Base-by-base conservation (phyloP, 2,113 vertebrate genomes). In the Aplodontia rufa region DNA sequence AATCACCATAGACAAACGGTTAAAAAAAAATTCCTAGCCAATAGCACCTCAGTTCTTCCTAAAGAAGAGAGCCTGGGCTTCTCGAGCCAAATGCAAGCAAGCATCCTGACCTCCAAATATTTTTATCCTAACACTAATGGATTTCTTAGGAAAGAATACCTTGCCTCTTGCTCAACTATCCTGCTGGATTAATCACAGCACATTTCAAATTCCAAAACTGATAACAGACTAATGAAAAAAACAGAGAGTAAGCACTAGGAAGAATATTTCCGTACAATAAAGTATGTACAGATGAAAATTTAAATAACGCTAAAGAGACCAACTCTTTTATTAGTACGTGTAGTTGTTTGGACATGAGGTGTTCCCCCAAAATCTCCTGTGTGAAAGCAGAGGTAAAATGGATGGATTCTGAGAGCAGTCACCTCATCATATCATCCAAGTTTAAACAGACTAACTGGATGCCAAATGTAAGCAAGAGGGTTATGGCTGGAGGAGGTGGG, bases 11-110 rank as follows among this genome's bases (percentile, higher is more conserved):
- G 66, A 51, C 53, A 10, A 1, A 49, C 49, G 8, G 96, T 94
- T 92, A 86, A n/a, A 80, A 84, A 84, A 94, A 90, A 86, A 69
- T 95, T 86, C 93, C 81, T 95, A 75, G 12, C 93, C 17, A 2
- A 78, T 17, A 72, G 51, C 74, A 87, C 69, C 94, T 76, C 20
- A 74, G 45, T 53, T 88, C 91, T 30, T 51, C 66, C 94, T n/a
- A 10, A 85, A 62, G 1, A 9, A 8, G 13, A 42, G 47, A 40
- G 51, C 62, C 58, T 11, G 71, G 62, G 16, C n/a, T 93, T 97
- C 93, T 89, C 68, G 37, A 81, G 42, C 55, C 53, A 90, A 79
- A 90, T 79, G 26, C 22, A 97, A 81, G 14, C 71, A 68, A 68
- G 64, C 35, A 42, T 60, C 28, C 75, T 22, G 24, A 37, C 74